phyloP scores from a whole-genome alignment of 2,888 invertebrate genomes.

The Cerastoderma edule region DNA sequence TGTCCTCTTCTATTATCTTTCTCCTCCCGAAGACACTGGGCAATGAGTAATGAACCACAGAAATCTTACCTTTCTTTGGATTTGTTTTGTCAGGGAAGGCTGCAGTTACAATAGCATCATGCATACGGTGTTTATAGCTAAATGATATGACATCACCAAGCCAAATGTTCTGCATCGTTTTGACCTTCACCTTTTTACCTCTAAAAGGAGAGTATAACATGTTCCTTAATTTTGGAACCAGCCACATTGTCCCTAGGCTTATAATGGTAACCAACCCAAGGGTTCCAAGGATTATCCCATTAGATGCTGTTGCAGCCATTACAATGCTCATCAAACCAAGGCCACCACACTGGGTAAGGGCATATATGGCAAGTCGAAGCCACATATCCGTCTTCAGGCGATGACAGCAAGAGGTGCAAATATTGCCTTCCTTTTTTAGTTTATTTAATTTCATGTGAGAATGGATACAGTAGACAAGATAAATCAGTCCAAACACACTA shows the following conservation, averaged over 20 bases:
- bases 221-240: constrained; percentile 21
- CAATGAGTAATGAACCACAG: constrained; percentile 33
- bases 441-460: constrained; percentile 25
- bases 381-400: constrained; percentile 22
- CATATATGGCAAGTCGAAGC: constrained; percentile 19
- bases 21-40: constrained; percentile 30
- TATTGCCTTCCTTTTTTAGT: neutral
- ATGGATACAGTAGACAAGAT: constrained; percentile 28
- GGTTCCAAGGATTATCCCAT: constrained; percentile 17
- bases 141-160: constrained; percentile 37
- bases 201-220: constrained; percentile 33
- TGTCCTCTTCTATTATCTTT: constrained; percentile 27
- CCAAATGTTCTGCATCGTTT: constrained; percentile 16
- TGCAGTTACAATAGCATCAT: constrained; percentile 32
- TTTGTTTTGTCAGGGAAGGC: constrained; percentile 2
- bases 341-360: constrained; percentile 28
- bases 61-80: constrained; percentile 18
- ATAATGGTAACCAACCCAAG: constrained; percentile 4
- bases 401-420: constrained; percentile 28
- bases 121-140: constrained; percentile 13
- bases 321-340: constrained; percentile 23
- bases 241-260: constrained; percentile 18
- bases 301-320: constrained; percentile 13
- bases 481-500: neutral
- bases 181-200: constrained; percentile 26